Evolutionary conservation across 2,113 vertebrate species (phyloP), one percentile per base, ranked within the genome.

Genomic region (Perca flavescens): DNA sequence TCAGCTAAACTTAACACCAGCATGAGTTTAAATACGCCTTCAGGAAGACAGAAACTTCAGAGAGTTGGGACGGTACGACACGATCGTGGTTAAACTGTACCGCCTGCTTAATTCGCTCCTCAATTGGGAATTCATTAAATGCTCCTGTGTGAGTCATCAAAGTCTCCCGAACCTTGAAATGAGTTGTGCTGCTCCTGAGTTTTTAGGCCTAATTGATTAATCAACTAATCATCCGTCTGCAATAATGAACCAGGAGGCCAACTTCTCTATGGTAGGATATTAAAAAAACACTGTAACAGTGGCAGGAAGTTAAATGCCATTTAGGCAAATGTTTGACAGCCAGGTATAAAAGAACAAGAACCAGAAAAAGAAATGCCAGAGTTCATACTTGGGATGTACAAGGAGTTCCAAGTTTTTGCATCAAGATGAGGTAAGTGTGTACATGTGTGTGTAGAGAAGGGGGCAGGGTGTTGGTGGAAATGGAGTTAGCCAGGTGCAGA

Each of bases 401-500:
- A 16, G 62, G 60, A 73, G 56, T 72, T 53, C 53, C 53, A 49
- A 34, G 56, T 28, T 68, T 68, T 65, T 64, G 50, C 54, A 46
- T 66, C 43, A 10, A 78, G 69, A 50, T 77, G 69, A 85, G 61
- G 80, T 86, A 73, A 75, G 73, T 74, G 65, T 58, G 74, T 69
- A 76, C 43, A 52, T 25, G 56, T 78, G 74, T 78, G 61, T 80
- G 85, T 34, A 88, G 87, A 93, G 19, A 22, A 52, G 28, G 25
- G 34, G 80, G 52, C 19, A 15, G 67, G 77, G 88, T 75, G 87
- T 85, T 49, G 53, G 65, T 76, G 67, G 93, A 95, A 96, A 97
- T 96, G 96, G 96, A 94, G 90, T 92, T 0, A 63, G 92, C 97
- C 96, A 98, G 97, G 96, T 98, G 97, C 95, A 95, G 68, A 65